Percentiles rank a stretch among this genome's conserved stretches.
Evolutionary conservation across 2,797 vertebrate species (phyloP).

Genomic region (Helostoma temminkii): DNA sequence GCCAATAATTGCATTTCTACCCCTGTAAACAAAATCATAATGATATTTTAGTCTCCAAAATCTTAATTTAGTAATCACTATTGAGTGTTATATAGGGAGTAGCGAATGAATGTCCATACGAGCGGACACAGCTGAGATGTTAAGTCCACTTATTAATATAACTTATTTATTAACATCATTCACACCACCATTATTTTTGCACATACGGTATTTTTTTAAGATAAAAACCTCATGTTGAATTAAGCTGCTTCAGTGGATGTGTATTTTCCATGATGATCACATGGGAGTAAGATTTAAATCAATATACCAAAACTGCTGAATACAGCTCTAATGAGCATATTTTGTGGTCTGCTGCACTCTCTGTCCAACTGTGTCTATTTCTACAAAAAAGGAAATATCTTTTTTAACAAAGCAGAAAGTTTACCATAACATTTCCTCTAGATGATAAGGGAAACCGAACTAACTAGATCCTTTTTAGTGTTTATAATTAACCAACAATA

Average conservation of each 20-base stretch:
- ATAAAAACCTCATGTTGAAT: neutral
- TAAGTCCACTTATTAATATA: neutral
- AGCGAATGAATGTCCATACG: neutral
- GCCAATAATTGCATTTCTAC: too few species aligned
- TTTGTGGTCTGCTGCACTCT: conserved; percentile 14
- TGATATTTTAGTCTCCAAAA: too few species aligned
- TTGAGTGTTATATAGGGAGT: too few species aligned
- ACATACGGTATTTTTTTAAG: neutral
- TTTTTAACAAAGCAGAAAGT: conserved; percentile 6
- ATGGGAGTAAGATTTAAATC: conserved; percentile 10
- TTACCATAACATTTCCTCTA: neutral
- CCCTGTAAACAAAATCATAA: too few species aligned
- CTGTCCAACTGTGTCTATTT: neutral
- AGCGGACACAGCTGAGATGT: too few species aligned
- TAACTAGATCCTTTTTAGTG: conserved; percentile 4
- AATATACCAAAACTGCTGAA: conserved; percentile 3
- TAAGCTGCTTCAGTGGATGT: neutral
- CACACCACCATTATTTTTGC: neutral
- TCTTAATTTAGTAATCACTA: too few species aligned
- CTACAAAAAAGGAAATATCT: neutral
- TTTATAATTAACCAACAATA: conserved; percentile 44
- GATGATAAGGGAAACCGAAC: conserved; percentile 15
- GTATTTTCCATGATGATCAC: neutral
- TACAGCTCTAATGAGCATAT: conserved; percentile 16
- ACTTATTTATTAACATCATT: neutral